Evolutionary conservation across 2,888 invertebrate genomes (phyloP), one percentile per base, ranked within the genome.

Genomic region (Aelia acuminata): DNA sequence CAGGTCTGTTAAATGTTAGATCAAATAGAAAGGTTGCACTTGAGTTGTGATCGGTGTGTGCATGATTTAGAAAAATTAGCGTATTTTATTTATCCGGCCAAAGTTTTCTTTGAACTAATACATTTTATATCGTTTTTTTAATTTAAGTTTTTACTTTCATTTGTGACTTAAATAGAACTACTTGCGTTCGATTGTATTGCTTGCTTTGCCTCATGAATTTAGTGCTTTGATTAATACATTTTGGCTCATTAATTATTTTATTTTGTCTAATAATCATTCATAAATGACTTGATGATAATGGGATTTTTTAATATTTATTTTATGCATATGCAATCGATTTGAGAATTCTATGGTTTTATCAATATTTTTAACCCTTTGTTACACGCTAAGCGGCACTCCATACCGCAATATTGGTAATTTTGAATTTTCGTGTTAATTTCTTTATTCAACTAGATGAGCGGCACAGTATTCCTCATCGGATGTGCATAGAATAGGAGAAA

Each of bases 1-100:
- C 87, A 80, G 87, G 87, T 87, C 47, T 26, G 57, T 84, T 84
- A n/a, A 48, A 48, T 48, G 53, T 63, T 63, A 63, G 20, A 63
- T 63, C 5, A 35, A 35, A 70, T 70, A 18, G 63, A 35, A 35
- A 70, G 26, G 63, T 70, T 70, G 63, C 31, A 35, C 20, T 35
- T 70, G 31, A 70, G 5, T 70, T 70, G 35, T 35, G 35, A 70
- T 35, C 63, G 7, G 63, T 70, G 63, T 70, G 63, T 70, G 63
- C 63, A 70, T 70, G 63, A 70, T 70, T 70, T 70, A 35, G 31
- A 31, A 7, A 35, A 2, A 1, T 2, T 70, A 70, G 31, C 3
- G 35, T 70, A 70, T 70, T 70, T 70, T 15, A 31, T 70, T 70
- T 70, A 70, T 70, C 35, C 20, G 8, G 31, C 63, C 31, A 63